Base-by-base conservation (phyloP, 2,888 invertebrate species). In the Cacoxenus indagator region DNA sequence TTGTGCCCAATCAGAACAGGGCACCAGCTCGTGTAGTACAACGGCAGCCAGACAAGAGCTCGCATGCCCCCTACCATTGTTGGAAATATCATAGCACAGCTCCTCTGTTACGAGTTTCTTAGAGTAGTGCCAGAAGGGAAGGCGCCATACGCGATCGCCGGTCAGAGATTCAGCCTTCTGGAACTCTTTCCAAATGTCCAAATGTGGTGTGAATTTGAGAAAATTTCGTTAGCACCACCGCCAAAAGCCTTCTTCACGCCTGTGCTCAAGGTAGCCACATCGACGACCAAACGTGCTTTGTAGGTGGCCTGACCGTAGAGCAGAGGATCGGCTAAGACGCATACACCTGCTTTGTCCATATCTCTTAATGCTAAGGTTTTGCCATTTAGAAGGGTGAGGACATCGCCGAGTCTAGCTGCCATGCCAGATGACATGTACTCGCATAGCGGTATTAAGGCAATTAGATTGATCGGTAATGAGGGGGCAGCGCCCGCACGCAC, bases 301-400 rank as follows among this genome's bases (percentile, higher is more conserved):
- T 90, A 90, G 84, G 73, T 91, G 86, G 91, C 91, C 73, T 94
- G 91, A 4, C 94, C 94, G 86, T 95, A 94, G 46, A 92, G 91
- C 64, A 96, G 86, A 14, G 95, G 94, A 88, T 96, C 96, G 1
- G 95, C 94, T 77, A 96, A 88, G 4, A 94, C 90, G 4, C 96
- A 90, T 24, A 95, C 90, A 0, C 95, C 95, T 70, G 95, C 95
- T 45, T 93, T 92, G 76, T 94, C 94, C 0, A 86, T 91, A 90
- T 87, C 91, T 1, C 86, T 76, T 9, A 88, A 80, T 5, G 86
- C 85, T 72, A 88, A 64, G 82, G 91, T 85, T 67, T 90, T 74
- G 0, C 91, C 90, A 84, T 91, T 91, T 74, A 90, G 79, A 43
- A 88, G 77, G 4, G 86, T 87, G 22, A 88, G 81, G 0, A 89